Evolutionary conservation across 2,888 invertebrate genomes (phyloP).

Genomic region (Lepidochitona cinerea): DNA sequence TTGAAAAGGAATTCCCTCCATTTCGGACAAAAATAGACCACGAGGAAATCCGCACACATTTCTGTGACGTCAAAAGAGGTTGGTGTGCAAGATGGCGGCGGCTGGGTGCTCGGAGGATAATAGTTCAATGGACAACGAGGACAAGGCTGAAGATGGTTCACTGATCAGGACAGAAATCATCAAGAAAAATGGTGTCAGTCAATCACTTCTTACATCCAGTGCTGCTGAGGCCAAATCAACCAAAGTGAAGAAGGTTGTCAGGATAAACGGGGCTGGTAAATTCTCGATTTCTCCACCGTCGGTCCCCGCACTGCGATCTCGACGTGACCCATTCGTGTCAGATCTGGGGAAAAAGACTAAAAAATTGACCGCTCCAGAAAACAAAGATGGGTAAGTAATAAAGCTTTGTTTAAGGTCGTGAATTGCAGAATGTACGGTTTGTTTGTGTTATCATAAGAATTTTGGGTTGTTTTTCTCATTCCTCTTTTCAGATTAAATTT

Average conservation of each 20-base stretch:
- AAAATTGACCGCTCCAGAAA: not conserved
- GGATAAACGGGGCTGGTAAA: slow-evolving; percentile 4
- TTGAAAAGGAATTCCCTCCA: not conserved
- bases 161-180: slow-evolving; percentile 49
- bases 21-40: slow-evolving; percentile 11
- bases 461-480: too few species aligned
- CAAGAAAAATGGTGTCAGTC: slow-evolving; percentile 60
- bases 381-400: not conserved
- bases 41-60: slow-evolving; percentile 40
- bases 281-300: not conserved
- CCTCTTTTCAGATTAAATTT: too few species aligned
- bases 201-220: slow-evolving; percentile 9
- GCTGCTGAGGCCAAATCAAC: not conserved
- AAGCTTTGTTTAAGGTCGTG: too few species aligned
- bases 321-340: not conserved
- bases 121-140: slow-evolving; percentile 54
- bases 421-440: too few species aligned
- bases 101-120: slow-evolving; percentile 61
- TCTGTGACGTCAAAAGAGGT: slow-evolving; percentile 54
- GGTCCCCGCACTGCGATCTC: not conserved
- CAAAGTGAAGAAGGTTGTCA: not conserved
- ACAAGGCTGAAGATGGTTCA: slow-evolving; percentile 45
- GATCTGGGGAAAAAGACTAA: not conserved
- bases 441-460: too few species aligned
- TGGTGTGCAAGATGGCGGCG: slow-evolving; percentile 64